These are phyloP conservation scores for Vandiemenella viatica DNA, from an alignment of 2,888 invertebrate genomes.

Conservation along the genomic window DNA sequence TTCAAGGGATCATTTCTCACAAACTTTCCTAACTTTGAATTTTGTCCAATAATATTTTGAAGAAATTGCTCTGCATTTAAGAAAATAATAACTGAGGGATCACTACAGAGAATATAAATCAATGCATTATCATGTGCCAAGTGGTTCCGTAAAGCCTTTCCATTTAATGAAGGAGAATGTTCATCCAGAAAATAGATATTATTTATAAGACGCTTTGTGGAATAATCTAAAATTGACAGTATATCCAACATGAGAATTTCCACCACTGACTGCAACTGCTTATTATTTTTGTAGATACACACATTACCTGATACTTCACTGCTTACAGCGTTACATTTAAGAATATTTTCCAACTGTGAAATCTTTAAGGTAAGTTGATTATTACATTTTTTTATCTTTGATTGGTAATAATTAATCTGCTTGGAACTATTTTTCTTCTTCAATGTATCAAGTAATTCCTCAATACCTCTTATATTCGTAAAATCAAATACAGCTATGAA, in stretches of 20 bases:
- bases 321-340: constrained; percentile 4
- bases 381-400: not conserved
- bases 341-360: constrained; percentile 2
- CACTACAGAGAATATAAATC: constrained; percentile 11
- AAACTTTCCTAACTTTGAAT: constrained; percentile 7
- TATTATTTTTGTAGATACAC: constrained; percentile 7
- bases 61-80: constrained; percentile 13
- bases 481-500: constrained; percentile 8
- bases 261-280: constrained; percentile 10
- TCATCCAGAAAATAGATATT: constrained; percentile 16
- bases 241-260: constrained; percentile 20
- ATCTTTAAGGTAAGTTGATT: constrained; percentile 1
- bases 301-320: not conserved
- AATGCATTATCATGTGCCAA: constrained; percentile 17
- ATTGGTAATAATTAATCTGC: not conserved
- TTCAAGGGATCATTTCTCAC: constrained; percentile 5
- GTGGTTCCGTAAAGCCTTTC: constrained; percentile 19
- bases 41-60: not conserved
- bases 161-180: constrained; percentile 16
- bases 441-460: constrained; percentile 4
- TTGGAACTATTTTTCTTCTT: not conserved
- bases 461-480: constrained; percentile 3
- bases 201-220: constrained; percentile 6
- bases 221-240: constrained; percentile 14
- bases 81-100: constrained; percentile 14